Conservation (phyloP, 2,888 invertebrate genomes). For the Cheilosia pagana region DNA sequence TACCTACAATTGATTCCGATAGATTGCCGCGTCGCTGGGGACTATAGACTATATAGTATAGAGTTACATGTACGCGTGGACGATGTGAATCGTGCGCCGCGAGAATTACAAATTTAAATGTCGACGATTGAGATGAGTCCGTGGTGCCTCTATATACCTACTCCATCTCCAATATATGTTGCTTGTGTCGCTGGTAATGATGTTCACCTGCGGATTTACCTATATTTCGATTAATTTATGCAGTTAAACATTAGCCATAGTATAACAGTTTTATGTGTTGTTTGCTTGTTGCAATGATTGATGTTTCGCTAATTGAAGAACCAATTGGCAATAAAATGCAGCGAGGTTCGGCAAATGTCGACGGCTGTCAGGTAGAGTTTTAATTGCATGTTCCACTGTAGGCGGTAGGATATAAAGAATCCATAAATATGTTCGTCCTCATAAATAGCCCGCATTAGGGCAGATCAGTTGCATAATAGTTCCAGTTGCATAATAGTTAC, state of each 20-base stretch:
- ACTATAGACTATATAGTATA: no score
- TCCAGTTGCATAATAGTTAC: no score
- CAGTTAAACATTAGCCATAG: conserved; percentile 33
- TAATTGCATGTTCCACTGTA: no score
- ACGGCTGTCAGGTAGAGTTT: neutral
- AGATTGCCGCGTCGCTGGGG: conserved; percentile 36
- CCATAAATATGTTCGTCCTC: no score
- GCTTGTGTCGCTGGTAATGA: conserved; percentile 41
- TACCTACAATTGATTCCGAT: conserved; percentile 52
- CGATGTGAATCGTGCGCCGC: conserved; percentile 71
- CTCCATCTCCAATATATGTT: conserved; percentile 5
- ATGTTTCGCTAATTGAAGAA: conserved; percentile 36
- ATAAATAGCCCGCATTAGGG: no score
- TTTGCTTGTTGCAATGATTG: conserved; percentile 47
- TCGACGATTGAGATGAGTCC: conserved; percentile 63
- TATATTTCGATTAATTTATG: conserved; percentile 63
- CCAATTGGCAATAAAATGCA: conserved; percentile 2
- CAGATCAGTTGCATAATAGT: no score
- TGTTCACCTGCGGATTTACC: conserved; percentile 50
- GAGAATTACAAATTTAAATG: conserved; percentile 73
- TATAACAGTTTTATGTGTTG: conserved; percentile 41
- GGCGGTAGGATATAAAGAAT: no score
- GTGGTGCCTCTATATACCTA: neutral
- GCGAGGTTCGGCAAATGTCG: neutral
- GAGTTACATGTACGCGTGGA: conserved; percentile 58